Evolutionary conservation across 2,888 invertebrate species (phyloP).

Genomic region (Cantharis rustica): DNA sequence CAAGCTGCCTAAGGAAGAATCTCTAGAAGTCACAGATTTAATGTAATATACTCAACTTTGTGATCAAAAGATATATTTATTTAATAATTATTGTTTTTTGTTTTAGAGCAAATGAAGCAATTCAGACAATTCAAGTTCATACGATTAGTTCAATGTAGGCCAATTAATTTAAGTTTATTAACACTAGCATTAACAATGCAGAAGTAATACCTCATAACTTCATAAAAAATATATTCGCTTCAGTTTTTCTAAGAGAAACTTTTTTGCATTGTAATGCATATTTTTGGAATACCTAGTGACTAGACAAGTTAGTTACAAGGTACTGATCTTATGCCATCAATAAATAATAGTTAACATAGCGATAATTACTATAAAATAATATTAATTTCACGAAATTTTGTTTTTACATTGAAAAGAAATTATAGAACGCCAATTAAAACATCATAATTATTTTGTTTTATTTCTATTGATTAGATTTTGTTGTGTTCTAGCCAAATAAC

Average conservation of each 20-base stretch:
- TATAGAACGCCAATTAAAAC: background rate
- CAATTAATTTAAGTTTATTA: background rate
- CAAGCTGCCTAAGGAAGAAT: slow-evolving; percentile 45
- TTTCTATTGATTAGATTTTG: background rate
- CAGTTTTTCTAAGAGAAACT: background rate
- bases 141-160: slow-evolving; percentile 24
- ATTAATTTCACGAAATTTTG: background rate
- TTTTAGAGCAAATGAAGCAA: slow-evolving; percentile 45
- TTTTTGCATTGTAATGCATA: background rate
- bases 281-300: background rate
- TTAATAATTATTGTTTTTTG: background rate
- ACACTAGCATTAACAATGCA: background rate
- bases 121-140: slow-evolving; percentile 49
- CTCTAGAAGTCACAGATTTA: slow-evolving; percentile 51
- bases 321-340: background rate
- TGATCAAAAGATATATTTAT: background rate
- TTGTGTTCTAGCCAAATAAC: background rate
- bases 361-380: background rate
- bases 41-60: slow-evolving; percentile 45
- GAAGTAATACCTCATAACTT: background rate
- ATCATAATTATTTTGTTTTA: background rate
- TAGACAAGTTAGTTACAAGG: background rate
- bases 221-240: background rate
- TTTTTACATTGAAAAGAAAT: background rate
- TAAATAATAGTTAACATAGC: background rate